Evolutionary conservation across 2,797 vertebrate species (phyloP), one percentile per base, ranked within the genome.

Genomic region (Gallirallus australis): DNA sequence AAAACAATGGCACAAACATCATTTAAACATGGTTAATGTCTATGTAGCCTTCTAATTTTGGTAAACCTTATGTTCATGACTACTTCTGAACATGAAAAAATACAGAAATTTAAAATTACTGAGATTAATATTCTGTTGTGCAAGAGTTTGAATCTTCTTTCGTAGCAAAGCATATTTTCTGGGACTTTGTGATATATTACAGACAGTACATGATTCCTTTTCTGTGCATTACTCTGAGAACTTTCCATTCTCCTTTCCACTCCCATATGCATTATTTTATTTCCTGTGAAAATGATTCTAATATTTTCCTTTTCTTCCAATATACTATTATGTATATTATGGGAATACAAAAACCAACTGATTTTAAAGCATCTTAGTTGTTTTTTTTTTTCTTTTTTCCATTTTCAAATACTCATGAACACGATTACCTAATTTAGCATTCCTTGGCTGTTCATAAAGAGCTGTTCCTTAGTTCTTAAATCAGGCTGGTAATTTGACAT

Each of bases 301-400:
- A 18, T 79, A 31, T 77, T 89, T 96, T 90, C 30, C 9, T 82
- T 90, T 82, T 82, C 30, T 90, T 91, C 39, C 33, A 91, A 30
- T 69, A 75, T 65, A 64, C 2, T 54, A 3, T 72, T 80, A 92
- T 45, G 10, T 40, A 59, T 63, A 35, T 60, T 86, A 42, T 0
- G 3, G 60, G 53, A 92, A 82, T 88, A 86, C 2, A 14, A 86
- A 73, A 15, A n/a, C 4, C 4, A 16, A 86, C 4, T 3, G 9
- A 80, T 88, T 86, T 89, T 45, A 95, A 86, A 93, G 2, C 1
- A 40, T 17, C 8, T 53, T 64, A 17, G 2, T 45, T 45, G 24
- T 50, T 50, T 53, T 7, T 39, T 60, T n/a, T 50, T 63, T 54
- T 57, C 27, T 5, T 71, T 60, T 60, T 72, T 82, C 3, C 3